A percentile compares a stretch with the other conserved stretches of the same genome.
phyloP scores from a whole-genome alignment of 23 tunicate genomes.

The Trididemnum clinides region DNA sequence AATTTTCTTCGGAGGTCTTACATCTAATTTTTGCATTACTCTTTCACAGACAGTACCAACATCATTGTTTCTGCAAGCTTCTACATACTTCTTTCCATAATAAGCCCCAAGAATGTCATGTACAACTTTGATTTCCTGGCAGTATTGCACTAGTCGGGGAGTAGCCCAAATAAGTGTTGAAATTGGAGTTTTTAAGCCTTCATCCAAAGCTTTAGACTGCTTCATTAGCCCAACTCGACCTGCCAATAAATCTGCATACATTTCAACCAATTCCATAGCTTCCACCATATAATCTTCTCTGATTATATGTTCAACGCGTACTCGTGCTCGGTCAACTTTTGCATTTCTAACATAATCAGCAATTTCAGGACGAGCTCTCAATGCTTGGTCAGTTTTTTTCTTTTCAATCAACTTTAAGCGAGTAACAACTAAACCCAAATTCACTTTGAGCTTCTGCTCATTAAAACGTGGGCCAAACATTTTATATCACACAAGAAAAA shows the following conservation, averaged over 20 bases:
- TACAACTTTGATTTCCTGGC: constrained; percentile 67
- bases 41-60: constrained; percentile 85
- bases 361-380: constrained; percentile 87
- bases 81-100: constrained; percentile 88
- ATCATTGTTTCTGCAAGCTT: constrained; percentile 67
- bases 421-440: constrained; percentile 69
- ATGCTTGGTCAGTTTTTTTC: constrained; percentile 89
- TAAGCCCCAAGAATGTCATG: constrained; percentile 69
- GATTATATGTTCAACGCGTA: constrained; percentile 89
- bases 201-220: constrained; percentile 75
- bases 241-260: constrained; percentile 82
- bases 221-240: constrained; percentile 72
- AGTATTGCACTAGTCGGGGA: constrained; percentile 55
- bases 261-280: constrained; percentile 93
- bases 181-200: constrained; percentile 77
- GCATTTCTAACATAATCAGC: constrained; percentile 84
- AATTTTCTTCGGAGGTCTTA: constrained; percentile 71
- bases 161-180: constrained; percentile 88
- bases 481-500: neutral
- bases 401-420: constrained; percentile 87
- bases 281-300: constrained; percentile 95
- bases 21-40: constrained; percentile 78
- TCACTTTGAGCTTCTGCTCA: constrained; percentile 88
- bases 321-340: constrained; percentile 81
- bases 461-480: constrained; percentile 88